phyloP scores from a whole-genome alignment of 1,140 invertebrate species.

The Papilio aristodemus region DNA sequence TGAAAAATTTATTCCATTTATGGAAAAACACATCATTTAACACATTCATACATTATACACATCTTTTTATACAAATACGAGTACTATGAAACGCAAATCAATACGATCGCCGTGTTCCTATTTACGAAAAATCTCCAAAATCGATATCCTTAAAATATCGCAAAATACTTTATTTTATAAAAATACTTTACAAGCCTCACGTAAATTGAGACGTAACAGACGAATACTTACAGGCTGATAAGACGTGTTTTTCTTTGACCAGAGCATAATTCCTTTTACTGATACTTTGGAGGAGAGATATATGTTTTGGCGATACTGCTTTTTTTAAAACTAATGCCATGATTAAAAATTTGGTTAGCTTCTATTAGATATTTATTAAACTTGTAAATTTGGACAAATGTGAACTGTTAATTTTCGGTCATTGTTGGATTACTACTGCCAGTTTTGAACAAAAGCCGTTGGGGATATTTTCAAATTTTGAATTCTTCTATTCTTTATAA shows the following conservation, averaged over 20 bases:
- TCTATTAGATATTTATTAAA: constrained; percentile 40
- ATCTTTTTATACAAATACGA: no score
- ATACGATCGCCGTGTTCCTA: no score
- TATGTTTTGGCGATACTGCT: constrained; percentile 59
- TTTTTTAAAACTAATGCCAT: constrained; percentile 68
- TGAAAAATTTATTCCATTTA: no score
- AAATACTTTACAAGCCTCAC: not conserved
- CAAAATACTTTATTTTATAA: no score
- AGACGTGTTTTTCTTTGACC: constrained; percentile 46
- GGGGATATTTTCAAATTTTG: constrained; percentile 42
- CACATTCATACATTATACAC: no score
- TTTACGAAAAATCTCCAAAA: no score
- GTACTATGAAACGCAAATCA: no score
- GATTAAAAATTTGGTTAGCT: constrained; percentile 37
- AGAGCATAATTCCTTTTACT: constrained; percentile 54
- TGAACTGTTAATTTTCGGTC: constrained; percentile 61
- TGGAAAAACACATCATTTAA: no score
- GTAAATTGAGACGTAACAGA: constrained; percentile 19
- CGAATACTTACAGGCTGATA: constrained; percentile 58
- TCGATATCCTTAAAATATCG: no score
- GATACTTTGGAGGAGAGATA: constrained; percentile 59
- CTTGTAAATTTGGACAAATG: constrained; percentile 51
- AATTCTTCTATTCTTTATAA: constrained; percentile 42
- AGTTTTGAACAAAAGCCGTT: constrained; percentile 53
- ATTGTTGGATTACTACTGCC: constrained; percentile 50